A percentile compares a stretch with the other conserved stretches of the same genome.
phyloP scores from a whole-genome alignment of 2,888 invertebrate species.

The Nineta flava region DNA sequence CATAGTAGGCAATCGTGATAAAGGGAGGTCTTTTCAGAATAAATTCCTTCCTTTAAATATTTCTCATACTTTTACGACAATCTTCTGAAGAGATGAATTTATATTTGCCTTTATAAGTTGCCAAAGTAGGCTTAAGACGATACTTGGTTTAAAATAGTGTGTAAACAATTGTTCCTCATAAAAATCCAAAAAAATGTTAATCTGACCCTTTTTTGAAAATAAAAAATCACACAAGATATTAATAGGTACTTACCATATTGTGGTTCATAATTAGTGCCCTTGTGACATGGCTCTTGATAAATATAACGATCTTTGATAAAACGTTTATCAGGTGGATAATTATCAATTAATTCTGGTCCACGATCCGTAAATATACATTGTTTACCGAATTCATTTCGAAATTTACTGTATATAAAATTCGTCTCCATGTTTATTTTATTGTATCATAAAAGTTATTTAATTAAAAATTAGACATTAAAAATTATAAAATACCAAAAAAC shows the following conservation, averaged over 20 bases:
- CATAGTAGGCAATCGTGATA: too few relatives aligned
- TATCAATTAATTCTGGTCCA: slow-evolving; percentile 44
- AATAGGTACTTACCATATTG: slow-evolving; percentile 15
- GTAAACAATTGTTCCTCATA: neutral
- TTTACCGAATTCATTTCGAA: slow-evolving; percentile 52
- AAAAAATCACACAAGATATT: too few relatives aligned
- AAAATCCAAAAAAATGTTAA: neutral
- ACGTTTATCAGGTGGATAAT: slow-evolving; percentile 42
- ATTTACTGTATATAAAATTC: slow-evolving; percentile 45
- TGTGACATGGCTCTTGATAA: slow-evolving; percentile 44
- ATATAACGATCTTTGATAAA: slow-evolving; percentile 26
- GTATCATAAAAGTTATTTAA: neutral
- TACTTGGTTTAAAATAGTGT: too few relatives aligned
- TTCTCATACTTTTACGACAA: too few relatives aligned
- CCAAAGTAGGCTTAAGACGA: too few relatives aligned
- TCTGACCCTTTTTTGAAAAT: neutral
- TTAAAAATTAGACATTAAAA: neutral
- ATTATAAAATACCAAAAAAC: neutral
- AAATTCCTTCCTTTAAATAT: too few relatives aligned
- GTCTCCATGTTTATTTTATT: slow-evolving; percentile 27
- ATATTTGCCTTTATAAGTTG: too few relatives aligned
- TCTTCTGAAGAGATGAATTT: too few relatives aligned
- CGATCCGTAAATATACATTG: slow-evolving; percentile 53
- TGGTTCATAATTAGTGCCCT: slow-evolving; percentile 43
- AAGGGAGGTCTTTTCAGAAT: too few relatives aligned